Evolutionary conservation across 2,888 invertebrate species (phyloP), one percentile per base, ranked within the genome.

Genomic region (Dendrolimus pini): DNA sequence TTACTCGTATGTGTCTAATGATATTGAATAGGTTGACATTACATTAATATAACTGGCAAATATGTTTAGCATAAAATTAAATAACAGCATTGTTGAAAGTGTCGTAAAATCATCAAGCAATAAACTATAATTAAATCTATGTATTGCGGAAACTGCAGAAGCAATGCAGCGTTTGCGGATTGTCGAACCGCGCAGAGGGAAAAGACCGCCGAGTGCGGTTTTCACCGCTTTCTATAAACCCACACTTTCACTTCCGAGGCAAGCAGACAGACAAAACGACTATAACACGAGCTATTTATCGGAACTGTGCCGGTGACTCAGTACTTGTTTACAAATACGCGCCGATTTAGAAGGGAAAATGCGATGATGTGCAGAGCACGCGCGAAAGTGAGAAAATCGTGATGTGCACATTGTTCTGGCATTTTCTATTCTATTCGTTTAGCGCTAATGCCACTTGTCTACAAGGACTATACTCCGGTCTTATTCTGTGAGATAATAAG

Each of bases 221-320:
- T 81, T 81, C 83, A 64, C 83, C 72, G 68, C 82, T 82, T 82
- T 83, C 82, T 81, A 78, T 70, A 71, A 60, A 53, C 47, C 47
- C 12, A 47, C 65, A 82, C 83, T 83, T 82, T 83, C 83, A 82
- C 83, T 82, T 81, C 80, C 77, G 74, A 77, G 70, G 58, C 64
- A 62, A 66, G 66, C 71, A 70, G 69, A 69, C 77, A 75, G 76
- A 78, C 82, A 74, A 77, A 78, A 79, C 75, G 68, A 74, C 71
- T 71, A 69, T 65, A 67, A 66, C 71, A 65, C 66, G 63, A 65
- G 65, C 73, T 71, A 68, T 73, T 77, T 76, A 78, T 74, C 67
- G 74, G 71, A 75, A 74, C 66, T 65, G 62, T 58, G 66, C n/a
- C 62, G 63, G 66, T 78, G 78, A 79, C 71, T 77, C 75, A 76